Evolutionary conservation across 2,888 invertebrate genomes (phyloP).

Genomic region (Carcina quercana): DNA sequence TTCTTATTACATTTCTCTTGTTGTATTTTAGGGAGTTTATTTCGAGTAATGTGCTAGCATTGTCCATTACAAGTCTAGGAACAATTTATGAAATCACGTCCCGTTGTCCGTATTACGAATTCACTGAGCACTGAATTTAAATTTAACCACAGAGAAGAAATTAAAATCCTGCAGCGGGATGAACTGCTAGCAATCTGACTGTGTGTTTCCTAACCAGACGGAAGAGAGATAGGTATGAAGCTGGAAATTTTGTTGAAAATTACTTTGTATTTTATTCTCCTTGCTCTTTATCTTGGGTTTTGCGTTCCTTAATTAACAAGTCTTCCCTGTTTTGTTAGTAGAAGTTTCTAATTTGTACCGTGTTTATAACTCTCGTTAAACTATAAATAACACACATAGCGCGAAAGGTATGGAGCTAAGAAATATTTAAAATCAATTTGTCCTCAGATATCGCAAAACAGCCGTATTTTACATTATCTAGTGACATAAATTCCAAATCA

Average conservation of each 20-base stretch:
- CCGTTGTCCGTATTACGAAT: conserved; percentile 35
- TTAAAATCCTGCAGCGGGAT: conserved; percentile 47
- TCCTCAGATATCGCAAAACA: conserved; percentile 20
- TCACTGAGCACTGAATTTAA: conserved; percentile 42
- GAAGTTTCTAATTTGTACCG: no score
- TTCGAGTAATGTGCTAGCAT: conserved; percentile 2
- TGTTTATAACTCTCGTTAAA: conserved; percentile 5
- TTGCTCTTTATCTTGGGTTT: conserved; percentile 3
- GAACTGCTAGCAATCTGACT: conserved; percentile 35
- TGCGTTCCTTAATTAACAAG: conserved; percentile 6
- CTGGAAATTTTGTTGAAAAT: conserved; percentile 13
- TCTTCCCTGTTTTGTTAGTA: conserved; percentile 2
- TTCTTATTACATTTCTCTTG: no score
- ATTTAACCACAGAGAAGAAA: conserved; percentile 43
- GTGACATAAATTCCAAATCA: no score
- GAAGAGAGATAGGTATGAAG: conserved; percentile 16
- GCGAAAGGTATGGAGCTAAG: conserved; percentile 3
- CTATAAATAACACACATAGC: conserved; percentile 19
- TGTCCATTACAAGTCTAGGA: conserved; percentile 15
- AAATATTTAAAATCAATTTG: conserved; percentile 23
- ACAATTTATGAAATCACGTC: conserved; percentile 33
- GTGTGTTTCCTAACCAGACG: conserved; percentile 27
- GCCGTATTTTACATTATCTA: no score
- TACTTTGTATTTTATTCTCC: conserved; percentile 15
- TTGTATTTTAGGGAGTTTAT: not conserved